phyloP scores from a whole-genome alignment of 1,140 invertebrate genomes.

The Drosophila pandora region DNA sequence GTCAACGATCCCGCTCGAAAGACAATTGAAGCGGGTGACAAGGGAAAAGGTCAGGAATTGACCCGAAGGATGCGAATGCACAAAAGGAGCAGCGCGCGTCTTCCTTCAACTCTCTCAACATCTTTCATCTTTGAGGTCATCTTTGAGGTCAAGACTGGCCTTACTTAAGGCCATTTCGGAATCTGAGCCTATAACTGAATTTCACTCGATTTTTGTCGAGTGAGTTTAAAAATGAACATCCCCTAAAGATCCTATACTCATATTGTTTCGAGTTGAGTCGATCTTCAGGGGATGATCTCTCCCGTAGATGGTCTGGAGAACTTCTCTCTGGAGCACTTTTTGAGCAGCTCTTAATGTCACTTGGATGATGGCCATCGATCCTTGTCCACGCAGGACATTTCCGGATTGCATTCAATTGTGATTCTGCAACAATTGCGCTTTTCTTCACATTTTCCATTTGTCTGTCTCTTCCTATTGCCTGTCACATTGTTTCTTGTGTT shows the following conservation, averaged over 20 bases:
- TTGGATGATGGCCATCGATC: slow-evolving; percentile 67
- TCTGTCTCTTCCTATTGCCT: slow-evolving; percentile 66
- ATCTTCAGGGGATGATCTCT: slow-evolving; percentile 11
- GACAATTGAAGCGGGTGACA: slow-evolving; percentile 68
- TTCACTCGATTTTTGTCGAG: slow-evolving; percentile 4
- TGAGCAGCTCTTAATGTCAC: slow-evolving; percentile 11
- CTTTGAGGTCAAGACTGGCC: slow-evolving; percentile 73
- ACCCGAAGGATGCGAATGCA: slow-evolving; percentile 34
- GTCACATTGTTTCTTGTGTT: slow-evolving; percentile 66
- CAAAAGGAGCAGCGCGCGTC: slow-evolving; percentile 68
- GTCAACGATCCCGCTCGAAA: slow-evolving; percentile 45
- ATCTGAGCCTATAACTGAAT: slow-evolving; percentile 1
- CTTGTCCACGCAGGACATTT: slow-evolving; percentile 76
- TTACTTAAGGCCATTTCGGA: slow-evolving; percentile 34
- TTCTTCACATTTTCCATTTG: slow-evolving; percentile 37
- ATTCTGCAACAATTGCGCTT: slow-evolving; percentile 71
- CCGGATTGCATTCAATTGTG: slow-evolving; percentile 78
- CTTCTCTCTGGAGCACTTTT: neutral
- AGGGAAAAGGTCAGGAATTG: slow-evolving; percentile 70
- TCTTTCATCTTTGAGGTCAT: slow-evolving; percentile 61
- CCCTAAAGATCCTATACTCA: slow-evolving; percentile 12
- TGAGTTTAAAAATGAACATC: neutral
- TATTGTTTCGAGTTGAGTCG: neutral
- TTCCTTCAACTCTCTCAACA: slow-evolving; percentile 14
- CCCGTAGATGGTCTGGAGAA: neutral